Evolutionary conservation across 2,797 vertebrate genomes (phyloP).

Genomic region (Ciconia nigra): DNA sequence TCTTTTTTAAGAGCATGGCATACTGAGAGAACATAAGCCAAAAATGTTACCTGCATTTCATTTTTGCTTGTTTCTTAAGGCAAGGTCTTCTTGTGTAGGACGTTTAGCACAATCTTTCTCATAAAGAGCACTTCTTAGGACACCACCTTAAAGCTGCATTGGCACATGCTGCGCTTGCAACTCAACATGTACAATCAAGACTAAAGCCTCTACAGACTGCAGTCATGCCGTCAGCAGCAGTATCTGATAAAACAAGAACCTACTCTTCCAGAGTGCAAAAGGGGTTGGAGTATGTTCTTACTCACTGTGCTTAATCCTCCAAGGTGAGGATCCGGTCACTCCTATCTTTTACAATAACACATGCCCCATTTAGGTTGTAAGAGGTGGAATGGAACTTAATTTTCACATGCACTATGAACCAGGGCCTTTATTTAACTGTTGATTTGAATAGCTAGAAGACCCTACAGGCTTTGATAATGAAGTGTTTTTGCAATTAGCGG

Average conservation of each 20-base stretch:
- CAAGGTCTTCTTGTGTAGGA: background rate
- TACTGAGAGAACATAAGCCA: background rate
- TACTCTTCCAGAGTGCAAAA: background rate
- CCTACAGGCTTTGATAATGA: background rate
- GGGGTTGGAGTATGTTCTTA: background rate
- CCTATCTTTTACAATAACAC: fast-evolving
- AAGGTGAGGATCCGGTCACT: background rate
- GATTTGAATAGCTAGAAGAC: background rate
- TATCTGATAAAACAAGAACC: background rate
- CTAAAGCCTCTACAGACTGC: background rate
- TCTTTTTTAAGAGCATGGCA: background rate
- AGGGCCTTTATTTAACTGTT: background rate
- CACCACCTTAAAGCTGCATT: background rate
- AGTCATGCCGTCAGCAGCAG: background rate
- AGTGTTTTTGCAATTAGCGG: background rate
- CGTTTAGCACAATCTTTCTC: background rate
- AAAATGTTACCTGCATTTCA: background rate
- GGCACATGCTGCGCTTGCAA: background rate
- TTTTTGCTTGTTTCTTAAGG: background rate
- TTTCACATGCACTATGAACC: background rate
- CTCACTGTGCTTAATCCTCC: background rate
- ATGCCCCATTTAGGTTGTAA: background rate
- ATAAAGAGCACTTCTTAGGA: background rate
- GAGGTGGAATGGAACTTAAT: background rate
- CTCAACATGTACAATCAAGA: background rate